Percentiles rank a stretch among this genome's conserved stretches.
Conservation (phyloP, 2,888 invertebrate genomes). For the Volucella bombylans region DNA sequence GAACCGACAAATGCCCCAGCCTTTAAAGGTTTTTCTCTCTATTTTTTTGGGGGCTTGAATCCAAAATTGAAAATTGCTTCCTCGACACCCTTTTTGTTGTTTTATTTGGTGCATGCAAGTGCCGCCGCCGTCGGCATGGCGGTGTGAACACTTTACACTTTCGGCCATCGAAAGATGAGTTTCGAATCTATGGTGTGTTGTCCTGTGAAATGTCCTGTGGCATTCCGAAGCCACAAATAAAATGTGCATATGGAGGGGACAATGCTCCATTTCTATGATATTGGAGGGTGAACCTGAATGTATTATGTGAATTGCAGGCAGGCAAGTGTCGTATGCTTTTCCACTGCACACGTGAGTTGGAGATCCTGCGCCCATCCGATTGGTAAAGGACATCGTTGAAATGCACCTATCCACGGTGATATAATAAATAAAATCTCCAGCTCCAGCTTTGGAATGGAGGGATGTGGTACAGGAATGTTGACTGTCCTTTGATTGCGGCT, state of each 20-base stretch:
- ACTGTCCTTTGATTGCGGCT: slow-evolving; percentile 30
- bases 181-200: slow-evolving; percentile 33
- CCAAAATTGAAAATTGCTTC: slow-evolving; percentile 53
- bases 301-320: slow-evolving; percentile 12
- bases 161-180: slow-evolving; percentile 28
- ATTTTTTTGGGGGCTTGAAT: slow-evolving; percentile 32
- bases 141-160: slow-evolving; percentile 57
- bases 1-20: slow-evolving; percentile 5
- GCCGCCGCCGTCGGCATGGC: not conserved
- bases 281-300: slow-evolving; percentile 27
- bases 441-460: slow-evolving; percentile 12
- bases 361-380: slow-evolving; percentile 12
- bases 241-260: slow-evolving; percentile 67
- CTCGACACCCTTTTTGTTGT: slow-evolving; percentile 27
- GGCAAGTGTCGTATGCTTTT: slow-evolving; percentile 16
- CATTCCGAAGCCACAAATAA: slow-evolving; percentile 69
- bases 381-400: slow-evolving; percentile 60
- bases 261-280: slow-evolving; percentile 25
- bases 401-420: slow-evolving; percentile 64
- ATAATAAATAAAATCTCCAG: slow-evolving; percentile 66
- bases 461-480: slow-evolving; percentile 30
- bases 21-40: not conserved
- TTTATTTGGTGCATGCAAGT: slow-evolving; percentile 37
- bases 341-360: slow-evolving; percentile 43
- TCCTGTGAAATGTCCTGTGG: slow-evolving; percentile 68